A percentile compares a stretch with the other conserved stretches of the same genome.
Evolutionary conservation across 2,113 vertebrate genomes (phyloP).

Genomic region (Eretmochelys imbricata): DNA sequence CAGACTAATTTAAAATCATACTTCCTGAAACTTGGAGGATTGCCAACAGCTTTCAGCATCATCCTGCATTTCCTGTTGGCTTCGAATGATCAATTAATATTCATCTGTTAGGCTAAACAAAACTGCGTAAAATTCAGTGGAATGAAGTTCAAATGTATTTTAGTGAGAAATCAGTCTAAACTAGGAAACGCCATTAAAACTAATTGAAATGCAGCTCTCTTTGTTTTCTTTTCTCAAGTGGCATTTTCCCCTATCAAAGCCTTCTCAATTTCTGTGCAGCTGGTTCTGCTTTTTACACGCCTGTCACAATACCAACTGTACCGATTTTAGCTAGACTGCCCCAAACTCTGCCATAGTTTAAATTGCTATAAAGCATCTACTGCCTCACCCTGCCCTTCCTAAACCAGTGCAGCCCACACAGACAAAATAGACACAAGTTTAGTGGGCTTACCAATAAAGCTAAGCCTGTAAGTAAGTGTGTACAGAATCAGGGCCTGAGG

Average conservation of each 20-base stretch:
- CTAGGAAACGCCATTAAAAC: not conserved
- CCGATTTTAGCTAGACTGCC: not conserved
- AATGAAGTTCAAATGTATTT: not conserved
- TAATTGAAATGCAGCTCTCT: not conserved
- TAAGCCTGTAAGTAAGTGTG: not conserved
- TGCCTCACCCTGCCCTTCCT: not conserved
- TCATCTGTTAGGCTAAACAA: slow-evolving; percentile 32
- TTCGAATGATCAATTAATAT: slow-evolving; percentile 4
- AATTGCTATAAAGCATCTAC: not conserved
- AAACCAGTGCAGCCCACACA: not conserved
- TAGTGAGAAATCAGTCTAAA: not conserved
- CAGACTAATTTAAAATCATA: not conserved
- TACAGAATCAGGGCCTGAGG: not conserved
- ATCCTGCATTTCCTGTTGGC: not conserved
- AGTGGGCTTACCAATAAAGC: not conserved
- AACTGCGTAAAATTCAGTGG: not conserved
- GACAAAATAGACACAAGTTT: not conserved
- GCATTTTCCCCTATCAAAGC: not conserved
- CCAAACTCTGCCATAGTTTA: not conserved
- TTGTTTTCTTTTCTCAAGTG: not conserved
- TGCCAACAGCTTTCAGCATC: not conserved
- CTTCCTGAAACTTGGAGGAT: slow-evolving; percentile 28
- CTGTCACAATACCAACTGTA: not conserved
- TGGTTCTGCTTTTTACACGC: not conserved
- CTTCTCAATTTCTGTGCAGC: not conserved